Percentiles rank a stretch among this genome's conserved stretches.
phyloP scores from a whole-genome alignment of 2,888 invertebrate species.

The Lapara coniferarum region DNA sequence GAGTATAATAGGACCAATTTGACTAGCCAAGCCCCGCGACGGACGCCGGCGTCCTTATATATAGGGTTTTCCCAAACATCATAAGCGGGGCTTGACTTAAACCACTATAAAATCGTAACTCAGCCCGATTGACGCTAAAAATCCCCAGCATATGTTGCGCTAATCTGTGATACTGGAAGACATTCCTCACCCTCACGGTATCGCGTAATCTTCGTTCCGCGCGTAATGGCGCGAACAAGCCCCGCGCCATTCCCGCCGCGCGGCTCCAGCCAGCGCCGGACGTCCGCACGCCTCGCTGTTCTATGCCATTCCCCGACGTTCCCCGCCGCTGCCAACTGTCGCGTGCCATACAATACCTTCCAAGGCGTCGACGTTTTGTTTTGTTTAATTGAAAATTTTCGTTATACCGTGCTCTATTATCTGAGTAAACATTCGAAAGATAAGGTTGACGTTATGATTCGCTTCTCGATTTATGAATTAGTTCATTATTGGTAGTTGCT shows the following conservation, averaged over 20 bases:
- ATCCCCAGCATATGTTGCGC: constrained; percentile 28
- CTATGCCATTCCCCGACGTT: constrained; percentile 50
- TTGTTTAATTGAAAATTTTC: constrained; percentile 79
- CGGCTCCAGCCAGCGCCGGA: constrained; percentile 61
- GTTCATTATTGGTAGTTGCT: neutral
- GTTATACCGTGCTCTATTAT: constrained; percentile 68
- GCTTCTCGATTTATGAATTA: neutral
- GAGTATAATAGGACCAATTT: too few species aligned
- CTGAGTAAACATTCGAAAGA: constrained; percentile 41
- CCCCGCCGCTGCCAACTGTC: constrained; percentile 55
- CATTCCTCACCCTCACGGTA: constrained; percentile 47
- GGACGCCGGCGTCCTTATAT: too few species aligned
- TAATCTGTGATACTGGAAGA: constrained; percentile 41
- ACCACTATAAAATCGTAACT: neutral
- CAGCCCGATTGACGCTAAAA: constrained; percentile 13
- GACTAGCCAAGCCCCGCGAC: too few species aligned
- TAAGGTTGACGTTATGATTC: constrained; percentile 9
- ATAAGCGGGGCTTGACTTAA: too few species aligned
- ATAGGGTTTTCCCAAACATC: too few species aligned
- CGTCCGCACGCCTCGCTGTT: constrained; percentile 54
- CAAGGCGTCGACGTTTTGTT: constrained; percentile 62
- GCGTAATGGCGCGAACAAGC: constrained; percentile 58
- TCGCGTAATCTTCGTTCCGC: constrained; percentile 58
- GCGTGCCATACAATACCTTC: constrained; percentile 63
- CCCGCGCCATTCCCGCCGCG: constrained; percentile 45